Conservation (phyloP, 53 echinoderm and acorn worm species). For the Astropecten irregularis region DNA sequence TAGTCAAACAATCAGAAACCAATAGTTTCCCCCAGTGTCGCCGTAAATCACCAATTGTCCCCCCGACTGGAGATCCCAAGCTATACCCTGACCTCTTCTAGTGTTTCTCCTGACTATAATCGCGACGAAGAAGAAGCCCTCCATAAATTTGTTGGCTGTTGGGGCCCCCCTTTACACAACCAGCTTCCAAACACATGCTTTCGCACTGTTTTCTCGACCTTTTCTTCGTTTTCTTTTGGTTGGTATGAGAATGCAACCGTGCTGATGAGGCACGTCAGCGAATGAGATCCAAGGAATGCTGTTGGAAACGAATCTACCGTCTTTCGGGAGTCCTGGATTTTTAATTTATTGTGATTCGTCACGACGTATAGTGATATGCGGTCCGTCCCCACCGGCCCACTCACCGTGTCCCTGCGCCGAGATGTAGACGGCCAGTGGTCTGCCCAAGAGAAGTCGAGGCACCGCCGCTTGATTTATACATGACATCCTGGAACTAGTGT, state of each 20-base stretch:
- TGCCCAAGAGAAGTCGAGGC: no score
- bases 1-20: slow-evolving; percentile 7
- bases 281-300: background rate
- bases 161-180: background rate
- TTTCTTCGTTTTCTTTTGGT: no score
- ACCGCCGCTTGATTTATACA: slow-evolving; percentile 26
- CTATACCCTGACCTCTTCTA: background rate
- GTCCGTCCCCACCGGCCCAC: background rate
- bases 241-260: no score
- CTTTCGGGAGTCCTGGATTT: slow-evolving; percentile 13
- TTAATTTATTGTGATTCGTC: slow-evolving; percentile 32
- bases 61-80: background rate
- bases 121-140: background rate
- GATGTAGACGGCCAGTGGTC: no score
- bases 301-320: background rate
- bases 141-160: background rate
- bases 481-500: slow-evolving; percentile 46
- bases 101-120: background rate
- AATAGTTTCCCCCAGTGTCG: background rate
- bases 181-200: slow-evolving; percentile 31
- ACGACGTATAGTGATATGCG: slow-evolving; percentile 1
- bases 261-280: no score
- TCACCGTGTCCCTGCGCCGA: no score
- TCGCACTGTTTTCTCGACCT: slow-evolving; percentile 32
- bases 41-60: background rate